Conservation (phyloP, 1,140 invertebrate genomes). For the Danaus melanippus region DNA sequence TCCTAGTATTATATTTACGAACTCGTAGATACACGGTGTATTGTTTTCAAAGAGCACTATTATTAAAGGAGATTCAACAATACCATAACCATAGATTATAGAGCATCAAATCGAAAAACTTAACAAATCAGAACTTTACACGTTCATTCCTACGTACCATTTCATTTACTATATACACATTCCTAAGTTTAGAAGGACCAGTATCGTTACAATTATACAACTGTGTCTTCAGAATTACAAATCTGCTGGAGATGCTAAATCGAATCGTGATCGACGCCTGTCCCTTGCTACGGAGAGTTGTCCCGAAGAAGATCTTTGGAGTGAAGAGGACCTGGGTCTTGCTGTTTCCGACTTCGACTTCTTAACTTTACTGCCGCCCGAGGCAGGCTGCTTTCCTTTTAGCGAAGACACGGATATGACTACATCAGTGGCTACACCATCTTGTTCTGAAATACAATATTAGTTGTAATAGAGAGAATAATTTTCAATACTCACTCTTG, state of each 20-base stretch:
- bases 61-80: slow-evolving; percentile 2
- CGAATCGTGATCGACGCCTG: slow-evolving; percentile 48
- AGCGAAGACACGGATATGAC: slow-evolving; percentile 58
- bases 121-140: neutral
- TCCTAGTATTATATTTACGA: too few species aligned
- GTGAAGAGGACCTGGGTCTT: slow-evolving; percentile 49
- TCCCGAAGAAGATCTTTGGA: slow-evolving; percentile 61
- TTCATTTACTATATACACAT: neutral
- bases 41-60: slow-evolving; percentile 1
- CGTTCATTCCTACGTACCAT: slow-evolving; percentile 2
- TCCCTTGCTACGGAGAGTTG: slow-evolving; percentile 48
- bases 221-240: slow-evolving; percentile 31
- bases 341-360: slow-evolving; percentile 64
- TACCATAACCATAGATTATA: neutral
- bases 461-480: neutral
- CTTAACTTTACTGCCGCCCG: slow-evolving; percentile 64
- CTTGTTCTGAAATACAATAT: slow-evolving; percentile 37
- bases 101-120: too few species aligned
- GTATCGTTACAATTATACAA: slow-evolving; percentile 21
- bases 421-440: slow-evolving; percentile 56
- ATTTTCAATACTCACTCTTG: neutral
- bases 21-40: neutral
- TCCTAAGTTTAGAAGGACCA: slow-evolving; percentile 5
- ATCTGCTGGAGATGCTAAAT: slow-evolving; percentile 53
- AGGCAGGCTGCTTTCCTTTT: slow-evolving; percentile 67